These are phyloP conservation scores for Eupelmus urozonus DNA, from an alignment of 2,888 invertebrate genomes.

Conservation along the genomic window DNA sequence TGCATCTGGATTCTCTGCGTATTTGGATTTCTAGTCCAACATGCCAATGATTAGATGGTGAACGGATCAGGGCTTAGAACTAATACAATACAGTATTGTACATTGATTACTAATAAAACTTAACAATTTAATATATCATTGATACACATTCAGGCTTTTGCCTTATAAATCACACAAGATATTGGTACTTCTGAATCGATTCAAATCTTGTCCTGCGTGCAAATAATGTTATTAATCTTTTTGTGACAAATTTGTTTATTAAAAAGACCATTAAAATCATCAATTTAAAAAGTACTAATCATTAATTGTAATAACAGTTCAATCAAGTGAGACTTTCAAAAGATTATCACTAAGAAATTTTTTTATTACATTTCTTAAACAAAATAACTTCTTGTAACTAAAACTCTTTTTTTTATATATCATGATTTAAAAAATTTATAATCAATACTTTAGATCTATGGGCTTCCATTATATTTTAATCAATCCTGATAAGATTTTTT, in stretches of 20 bases:
- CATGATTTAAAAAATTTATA: conserved; percentile 1
- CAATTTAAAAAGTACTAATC: conserved; percentile 41
- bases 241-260: conserved; percentile 36
- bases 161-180: conserved; percentile 17
- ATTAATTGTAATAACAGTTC: conserved; percentile 31
- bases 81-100: conserved; percentile 69
- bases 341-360: conserved; percentile 22
- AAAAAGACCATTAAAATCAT: conserved; percentile 23
- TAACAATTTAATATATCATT: conserved; percentile 63
- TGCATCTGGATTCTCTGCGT: conserved; percentile 57
- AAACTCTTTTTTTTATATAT: too few relatives aligned
- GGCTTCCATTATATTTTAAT: conserved; percentile 37
- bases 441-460: not conserved
- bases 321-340: conserved; percentile 29
- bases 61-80: conserved; percentile 68
- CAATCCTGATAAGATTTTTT: too few relatives aligned
- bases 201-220: conserved; percentile 27
- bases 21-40: conserved; percentile 65
- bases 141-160: conserved; percentile 35
- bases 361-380: too few relatives aligned
- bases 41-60: conserved; percentile 64
- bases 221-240: conserved; percentile 32
- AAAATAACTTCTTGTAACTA: not conserved
- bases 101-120: conserved; percentile 69
- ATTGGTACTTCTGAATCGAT: conserved; percentile 33